Base-by-base conservation (phyloP, 2,113 vertebrate genomes). In the Otocyon megalotis region DNA sequence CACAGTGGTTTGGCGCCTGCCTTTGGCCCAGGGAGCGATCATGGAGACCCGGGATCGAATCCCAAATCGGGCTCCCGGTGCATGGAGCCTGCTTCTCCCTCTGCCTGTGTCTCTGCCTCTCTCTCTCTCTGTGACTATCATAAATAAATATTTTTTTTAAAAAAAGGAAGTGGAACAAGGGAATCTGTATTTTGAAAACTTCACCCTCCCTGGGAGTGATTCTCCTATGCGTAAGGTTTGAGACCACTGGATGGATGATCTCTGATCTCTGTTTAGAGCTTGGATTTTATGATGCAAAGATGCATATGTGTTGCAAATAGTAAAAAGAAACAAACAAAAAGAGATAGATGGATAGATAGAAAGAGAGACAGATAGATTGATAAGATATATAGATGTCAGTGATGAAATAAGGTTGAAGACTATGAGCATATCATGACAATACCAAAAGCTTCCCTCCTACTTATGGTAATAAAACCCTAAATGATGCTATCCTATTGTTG, bases 401-500 rank as follows among this genome's bases (percentile, higher is more conserved):
- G 30, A 95, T 79, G n/a, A 96, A 94, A 62, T 89, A 92, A 90
- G 35, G 20, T 74, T 86, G 67, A 97, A 24, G 93, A 74, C 32
- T 53, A 3, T 24, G n/a, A 80, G 28, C n/a, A 19, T 35, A 87
- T 86, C 50, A n/a, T 14, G n/a, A 71, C 35, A 63, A 53, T 37
- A 20, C 14, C 50, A 62, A 37, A 93, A 71, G 5, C 76, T n/a
- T 84, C n/a, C 48, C 5, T 89, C 50, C 69, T 37, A 0, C 5
- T 84, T 95, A 92, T 56, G 89, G 58, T 90, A 94, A 92, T 74
- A 11, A 91, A 91, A 9, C 16, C 65, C 37, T 86, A 91, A 89
- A 79, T 54, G 28, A 48, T 76, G 48, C 22, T 90, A 1, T 65
- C 95, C 20, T 67, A 13, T 58, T 90, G 54, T 60, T 90, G 54